A percentile compares a stretch with the other conserved stretches of the same genome.
These are phyloP conservation scores for Cyphomyrmex costatus DNA, from an alignment of 1,140 invertebrate genomes.

Conservation along the genomic window DNA sequence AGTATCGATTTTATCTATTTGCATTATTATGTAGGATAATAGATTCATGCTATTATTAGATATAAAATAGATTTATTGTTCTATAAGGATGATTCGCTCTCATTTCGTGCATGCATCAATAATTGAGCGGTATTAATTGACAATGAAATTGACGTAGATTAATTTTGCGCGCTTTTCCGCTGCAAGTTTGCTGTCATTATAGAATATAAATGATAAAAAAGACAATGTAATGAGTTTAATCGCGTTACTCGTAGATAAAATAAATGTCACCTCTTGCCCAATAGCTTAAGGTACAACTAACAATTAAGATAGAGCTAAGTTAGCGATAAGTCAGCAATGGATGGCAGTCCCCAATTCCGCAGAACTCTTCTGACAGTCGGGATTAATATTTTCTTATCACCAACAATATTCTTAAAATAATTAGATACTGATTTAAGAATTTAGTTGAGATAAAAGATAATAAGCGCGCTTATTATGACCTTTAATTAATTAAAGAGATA, in stretches of 20 bases:
- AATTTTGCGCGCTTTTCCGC: not conserved
- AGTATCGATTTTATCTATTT: not conserved
- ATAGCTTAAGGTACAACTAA: conserved; percentile 70
- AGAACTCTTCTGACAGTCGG: conserved; percentile 48
- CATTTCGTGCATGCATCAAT: not conserved
- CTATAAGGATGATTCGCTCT: not conserved
- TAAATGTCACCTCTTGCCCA: conserved; percentile 44
- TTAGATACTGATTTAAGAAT: not conserved
- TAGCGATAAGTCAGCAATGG: conserved; percentile 74
- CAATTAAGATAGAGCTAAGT: conserved; percentile 74
- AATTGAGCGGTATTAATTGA: not conserved
- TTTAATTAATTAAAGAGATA: not conserved
- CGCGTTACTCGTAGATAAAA: conserved; percentile 18
- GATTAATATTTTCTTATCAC: not conserved
- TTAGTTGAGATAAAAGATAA: not conserved
- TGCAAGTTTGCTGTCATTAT: not conserved
- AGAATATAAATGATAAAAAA: not conserved
- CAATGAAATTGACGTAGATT: not conserved
- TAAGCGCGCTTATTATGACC: not conserved
- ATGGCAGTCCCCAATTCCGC: conserved; percentile 71
- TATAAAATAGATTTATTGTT: not conserved
- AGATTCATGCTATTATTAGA: not conserved
- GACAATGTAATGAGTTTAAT: not conserved
- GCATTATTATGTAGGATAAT: conserved; percentile 3
- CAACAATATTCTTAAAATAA: conserved; percentile 5